phyloP scores from a whole-genome alignment of 92 coral and sea anemone species.

The Epizoanthus scotinus region DNA sequence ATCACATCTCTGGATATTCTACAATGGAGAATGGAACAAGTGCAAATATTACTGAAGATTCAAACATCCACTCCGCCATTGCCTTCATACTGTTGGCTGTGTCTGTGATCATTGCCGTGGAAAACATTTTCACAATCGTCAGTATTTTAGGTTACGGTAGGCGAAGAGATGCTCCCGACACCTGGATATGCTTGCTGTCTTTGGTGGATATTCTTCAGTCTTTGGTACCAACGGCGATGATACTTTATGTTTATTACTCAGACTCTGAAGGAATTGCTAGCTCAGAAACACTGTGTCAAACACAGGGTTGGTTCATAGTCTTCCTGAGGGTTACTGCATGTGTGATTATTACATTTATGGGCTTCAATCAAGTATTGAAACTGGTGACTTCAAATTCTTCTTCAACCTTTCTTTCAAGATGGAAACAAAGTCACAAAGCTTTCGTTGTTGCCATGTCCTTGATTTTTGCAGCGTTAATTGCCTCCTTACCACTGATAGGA shows the following conservation, averaged over 20 bases:
- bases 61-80: constrained; percentile 30
- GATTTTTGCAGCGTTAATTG: constrained; percentile 66
- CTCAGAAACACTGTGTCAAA: constrained; percentile 50
- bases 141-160: constrained; percentile 60
- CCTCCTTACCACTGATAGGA: constrained; percentile 67
- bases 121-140: constrained; percentile 58
- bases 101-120: constrained; percentile 49
- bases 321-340: constrained; percentile 54
- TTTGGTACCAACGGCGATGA: constrained; percentile 57
- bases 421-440: constrained; percentile 56
- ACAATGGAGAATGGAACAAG: constrained; percentile 27
- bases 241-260: constrained; percentile 48
- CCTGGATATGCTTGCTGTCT: constrained; percentile 61
- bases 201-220: constrained; percentile 60
- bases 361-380: constrained; percentile 54
- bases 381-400: neutral
- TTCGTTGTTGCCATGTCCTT: constrained; percentile 42
- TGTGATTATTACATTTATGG: constrained; percentile 50
- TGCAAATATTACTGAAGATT: neutral
- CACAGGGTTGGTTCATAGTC: constrained; percentile 68
- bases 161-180: constrained; percentile 46
- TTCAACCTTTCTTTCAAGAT: constrained; percentile 36
- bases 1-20: neutral
- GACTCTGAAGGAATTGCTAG: constrained; percentile 34
- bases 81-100: constrained; percentile 41